These are phyloP conservation scores for Synergus gifuensis DNA, from an alignment of 2,888 invertebrate genomes.

Conservation along the genomic window DNA sequence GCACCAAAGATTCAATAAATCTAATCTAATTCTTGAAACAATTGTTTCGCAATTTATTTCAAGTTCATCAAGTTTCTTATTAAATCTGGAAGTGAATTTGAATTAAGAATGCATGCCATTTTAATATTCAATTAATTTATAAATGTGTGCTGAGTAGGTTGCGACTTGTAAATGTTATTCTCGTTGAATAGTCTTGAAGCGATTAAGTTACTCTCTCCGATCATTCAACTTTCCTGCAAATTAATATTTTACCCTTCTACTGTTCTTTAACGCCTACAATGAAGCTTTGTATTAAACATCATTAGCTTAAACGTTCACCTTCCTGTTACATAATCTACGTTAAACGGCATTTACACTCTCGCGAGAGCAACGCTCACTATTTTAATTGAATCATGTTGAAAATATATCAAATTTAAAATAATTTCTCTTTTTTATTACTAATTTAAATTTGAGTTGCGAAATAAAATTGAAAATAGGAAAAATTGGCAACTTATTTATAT, in stretches of 20 bases:
- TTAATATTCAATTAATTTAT: no score
- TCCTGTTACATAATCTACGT: conserved; percentile 65
- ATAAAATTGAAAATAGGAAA: background rate
- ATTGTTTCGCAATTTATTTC: no score
- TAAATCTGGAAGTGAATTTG: background rate
- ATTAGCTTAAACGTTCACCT: conserved; percentile 67
- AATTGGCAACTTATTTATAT: background rate
- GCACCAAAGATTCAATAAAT: no score
- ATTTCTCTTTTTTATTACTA: background rate
- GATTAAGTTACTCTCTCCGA: conserved; percentile 27
- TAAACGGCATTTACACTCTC: conserved; percentile 33
- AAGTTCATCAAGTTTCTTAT: no score
- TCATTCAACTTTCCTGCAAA: conserved; percentile 28
- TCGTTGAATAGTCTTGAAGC: conserved; percentile 9
- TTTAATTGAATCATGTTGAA: background rate
- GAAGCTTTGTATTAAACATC: conserved; percentile 66
- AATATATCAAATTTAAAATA: background rate
- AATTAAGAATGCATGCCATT: background rate
- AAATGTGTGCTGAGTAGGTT: background rate
- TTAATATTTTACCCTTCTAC: conserved; percentile 36
- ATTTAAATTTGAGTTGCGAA: background rate
- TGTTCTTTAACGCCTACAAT: conserved; percentile 59
- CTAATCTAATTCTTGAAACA: no score
- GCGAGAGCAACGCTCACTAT: background rate
- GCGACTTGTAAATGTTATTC: conserved; percentile 2